These are phyloP conservation scores for Trinorchestia longiramus DNA, from an alignment of 1,140 invertebrate species.

Conservation along the genomic window DNA sequence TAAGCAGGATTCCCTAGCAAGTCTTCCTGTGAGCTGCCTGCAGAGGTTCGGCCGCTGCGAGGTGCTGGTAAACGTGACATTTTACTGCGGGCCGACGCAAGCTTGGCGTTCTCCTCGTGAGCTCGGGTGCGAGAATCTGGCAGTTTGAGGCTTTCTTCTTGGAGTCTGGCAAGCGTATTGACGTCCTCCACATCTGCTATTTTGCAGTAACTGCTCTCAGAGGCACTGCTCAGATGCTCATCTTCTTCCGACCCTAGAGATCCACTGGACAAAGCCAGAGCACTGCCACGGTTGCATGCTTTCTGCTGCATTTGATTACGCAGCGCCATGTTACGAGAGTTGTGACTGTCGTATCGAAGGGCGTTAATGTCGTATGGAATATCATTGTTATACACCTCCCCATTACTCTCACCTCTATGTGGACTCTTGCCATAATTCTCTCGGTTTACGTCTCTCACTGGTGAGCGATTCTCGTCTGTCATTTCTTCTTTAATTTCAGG, in stretches of 20 bases:
- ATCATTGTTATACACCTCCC: slow-evolving; percentile 15
- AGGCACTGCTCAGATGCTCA: slow-evolving; percentile 65
- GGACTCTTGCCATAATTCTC: slow-evolving; percentile 25
- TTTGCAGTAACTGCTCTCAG: slow-evolving; percentile 65
- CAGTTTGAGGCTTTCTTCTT: slow-evolving; percentile 68
- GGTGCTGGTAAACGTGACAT: slow-evolving; percentile 33
- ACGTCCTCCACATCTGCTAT: slow-evolving; percentile 68
- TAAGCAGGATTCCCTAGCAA: neutral
- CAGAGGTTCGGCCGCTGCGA: slow-evolving; percentile 1
- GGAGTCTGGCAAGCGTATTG: slow-evolving; percentile 68
- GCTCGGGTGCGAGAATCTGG: neutral
- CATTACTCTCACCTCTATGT: slow-evolving; percentile 1
- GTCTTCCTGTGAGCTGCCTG: slow-evolving; percentile 44
- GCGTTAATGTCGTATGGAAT: neutral
- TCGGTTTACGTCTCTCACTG: neutral
- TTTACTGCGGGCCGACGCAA: slow-evolving; percentile 22
- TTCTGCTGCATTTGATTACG: slow-evolving; percentile 22
- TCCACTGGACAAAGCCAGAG: slow-evolving; percentile 62
- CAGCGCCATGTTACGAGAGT: slow-evolving; percentile 6
- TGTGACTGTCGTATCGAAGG: slow-evolving; percentile 36
- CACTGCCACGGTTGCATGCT: slow-evolving; percentile 58
- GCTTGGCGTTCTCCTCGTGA: slow-evolving; percentile 11
- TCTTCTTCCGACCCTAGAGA: slow-evolving; percentile 67
- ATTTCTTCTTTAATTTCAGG: slow-evolving; percentile 32
- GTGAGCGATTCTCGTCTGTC: neutral